Evolutionary conservation across 2,113 vertebrate genomes (phyloP).

Genomic region (Dolichotis patagonum): DNA sequence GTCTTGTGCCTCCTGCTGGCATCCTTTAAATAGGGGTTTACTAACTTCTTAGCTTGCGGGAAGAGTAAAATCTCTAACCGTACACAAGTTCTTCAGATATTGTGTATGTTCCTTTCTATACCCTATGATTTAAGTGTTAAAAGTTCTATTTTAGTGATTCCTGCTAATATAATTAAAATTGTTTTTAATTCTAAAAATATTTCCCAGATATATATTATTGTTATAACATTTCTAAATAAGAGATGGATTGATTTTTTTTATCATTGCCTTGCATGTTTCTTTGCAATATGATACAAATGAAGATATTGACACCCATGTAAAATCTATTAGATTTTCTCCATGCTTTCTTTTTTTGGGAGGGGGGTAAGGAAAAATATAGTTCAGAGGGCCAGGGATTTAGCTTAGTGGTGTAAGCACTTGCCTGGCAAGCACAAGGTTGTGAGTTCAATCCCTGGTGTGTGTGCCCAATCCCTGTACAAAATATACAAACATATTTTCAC

Average conservation of each 20-base stretch:
- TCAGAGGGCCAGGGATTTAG: not conserved
- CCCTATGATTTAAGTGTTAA: not conserved
- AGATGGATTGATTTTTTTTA: not conserved
- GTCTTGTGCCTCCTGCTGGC: not conserved
- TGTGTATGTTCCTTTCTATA: not conserved
- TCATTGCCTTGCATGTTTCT: not conserved
- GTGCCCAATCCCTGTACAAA: no score
- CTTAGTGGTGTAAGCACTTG: no score
- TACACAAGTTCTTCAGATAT: not conserved
- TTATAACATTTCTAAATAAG: conserved; percentile 2
- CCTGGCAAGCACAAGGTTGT: no score
- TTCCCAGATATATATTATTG: not conserved
- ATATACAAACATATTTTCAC: no score
- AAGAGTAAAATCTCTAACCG: not conserved
- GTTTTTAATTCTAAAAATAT: not conserved
- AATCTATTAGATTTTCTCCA: not conserved
- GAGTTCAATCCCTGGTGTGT: no score
- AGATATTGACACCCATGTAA: not conserved
- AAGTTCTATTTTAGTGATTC: not conserved
- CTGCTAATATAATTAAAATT: not conserved
- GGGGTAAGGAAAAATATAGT: not conserved
- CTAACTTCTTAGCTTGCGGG: not conserved
- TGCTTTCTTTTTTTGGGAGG: not conserved
- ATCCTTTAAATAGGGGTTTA: not conserved
- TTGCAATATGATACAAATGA: conserved; percentile 10